Evolutionary conservation across 2,113 vertebrate genomes (phyloP).

Genomic region (Pterocles burchelli): DNA sequence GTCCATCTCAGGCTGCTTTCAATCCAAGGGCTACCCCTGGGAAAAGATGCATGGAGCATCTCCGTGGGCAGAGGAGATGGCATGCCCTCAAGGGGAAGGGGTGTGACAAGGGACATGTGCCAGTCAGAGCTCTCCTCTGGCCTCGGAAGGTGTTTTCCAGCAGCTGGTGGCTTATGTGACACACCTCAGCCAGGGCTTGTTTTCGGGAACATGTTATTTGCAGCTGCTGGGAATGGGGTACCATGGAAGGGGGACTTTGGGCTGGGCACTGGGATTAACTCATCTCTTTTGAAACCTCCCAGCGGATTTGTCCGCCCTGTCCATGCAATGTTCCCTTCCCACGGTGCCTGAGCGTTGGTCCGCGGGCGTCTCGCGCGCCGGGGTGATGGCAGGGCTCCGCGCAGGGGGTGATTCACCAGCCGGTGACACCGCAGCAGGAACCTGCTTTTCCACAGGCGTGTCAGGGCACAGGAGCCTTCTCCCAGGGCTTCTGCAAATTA

Average conservation of each 20-base stretch:
- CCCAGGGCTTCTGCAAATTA: neutral
- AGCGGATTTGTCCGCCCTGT: neutral
- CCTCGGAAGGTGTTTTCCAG: neutral
- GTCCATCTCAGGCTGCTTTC: neutral
- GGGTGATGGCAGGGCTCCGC: neutral
- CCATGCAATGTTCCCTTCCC: neutral
- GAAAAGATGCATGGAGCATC: neutral
- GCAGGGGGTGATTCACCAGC: neutral
- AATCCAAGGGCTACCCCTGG: neutral
- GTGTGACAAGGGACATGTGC: neutral
- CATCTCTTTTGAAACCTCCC: slow-evolving; percentile 40
- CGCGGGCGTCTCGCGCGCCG: neutral
- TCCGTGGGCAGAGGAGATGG: neutral
- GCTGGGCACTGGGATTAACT: slow-evolving; percentile 25
- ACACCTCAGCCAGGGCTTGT: neutral
- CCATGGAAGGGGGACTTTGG: neutral
- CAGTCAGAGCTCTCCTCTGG: neutral
- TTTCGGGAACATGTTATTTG: neutral
- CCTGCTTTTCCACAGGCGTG: slow-evolving; percentile 44
- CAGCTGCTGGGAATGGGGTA: neutral
- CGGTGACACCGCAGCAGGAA: neutral
- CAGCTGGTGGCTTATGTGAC: neutral
- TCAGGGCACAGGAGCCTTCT: neutral
- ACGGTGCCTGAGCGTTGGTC: neutral
- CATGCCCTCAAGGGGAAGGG: neutral